A percentile compares a stretch with the other conserved stretches of the same genome.
Evolutionary conservation across 2,888 invertebrate genomes (phyloP).

Genomic region (Galeruca laticollis): DNA sequence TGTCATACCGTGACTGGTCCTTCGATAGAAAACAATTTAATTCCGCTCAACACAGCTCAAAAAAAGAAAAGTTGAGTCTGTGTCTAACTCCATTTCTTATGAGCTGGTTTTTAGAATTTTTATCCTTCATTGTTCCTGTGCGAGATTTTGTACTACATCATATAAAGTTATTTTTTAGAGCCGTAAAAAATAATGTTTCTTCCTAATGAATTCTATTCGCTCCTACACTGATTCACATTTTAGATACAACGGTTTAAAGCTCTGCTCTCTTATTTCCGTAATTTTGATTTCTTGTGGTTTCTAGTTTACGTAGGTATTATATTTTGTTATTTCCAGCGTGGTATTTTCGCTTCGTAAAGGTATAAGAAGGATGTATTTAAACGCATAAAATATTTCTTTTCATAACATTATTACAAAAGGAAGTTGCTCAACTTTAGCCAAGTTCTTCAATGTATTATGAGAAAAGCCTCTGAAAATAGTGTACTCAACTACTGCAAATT

Average conservation of each 20-base stretch:
- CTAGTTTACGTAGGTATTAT: conserved; percentile 27
- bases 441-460: neutral
- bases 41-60: too few species aligned
- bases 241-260: conserved; percentile 14
- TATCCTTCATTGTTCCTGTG: too few species aligned
- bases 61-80: too few species aligned
- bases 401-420: neutral
- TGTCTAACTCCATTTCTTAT: too few species aligned
- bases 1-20: too few species aligned
- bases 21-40: too few species aligned
- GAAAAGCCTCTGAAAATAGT: neutral
- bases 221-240: conserved; percentile 10
- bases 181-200: neutral
- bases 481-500: too few species aligned
- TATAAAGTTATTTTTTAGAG: too few species aligned
- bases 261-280: conserved; percentile 36
- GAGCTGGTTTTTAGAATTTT: too few species aligned
- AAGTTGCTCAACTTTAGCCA: neutral
- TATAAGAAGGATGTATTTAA: conserved; percentile 31
- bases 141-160: too few species aligned
- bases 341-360: conserved; percentile 20
- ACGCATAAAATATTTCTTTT: conserved; percentile 15
- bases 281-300: conserved; percentile 36
- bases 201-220: neutral
- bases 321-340: conserved; percentile 39